Conservation (phyloP, 2,113 vertebrate species). For the Brachyhypopomus gauderio region DNA sequence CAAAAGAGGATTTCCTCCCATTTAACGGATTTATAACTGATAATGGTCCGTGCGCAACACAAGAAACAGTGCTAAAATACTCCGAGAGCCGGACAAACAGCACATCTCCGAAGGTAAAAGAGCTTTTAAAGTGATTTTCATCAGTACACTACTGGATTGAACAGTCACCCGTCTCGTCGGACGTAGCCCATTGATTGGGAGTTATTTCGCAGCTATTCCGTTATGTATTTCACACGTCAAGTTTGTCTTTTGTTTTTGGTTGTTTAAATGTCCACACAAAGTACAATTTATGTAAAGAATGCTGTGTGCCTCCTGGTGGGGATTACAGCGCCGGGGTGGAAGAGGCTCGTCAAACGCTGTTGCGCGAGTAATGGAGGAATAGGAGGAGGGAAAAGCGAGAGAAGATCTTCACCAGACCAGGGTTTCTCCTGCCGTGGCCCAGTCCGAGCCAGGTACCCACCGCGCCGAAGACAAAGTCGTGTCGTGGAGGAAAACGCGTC, state of each 20-base stretch:
- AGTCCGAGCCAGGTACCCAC: neutral
- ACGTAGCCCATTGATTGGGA: conserved; percentile 42
- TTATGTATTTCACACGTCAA: neutral
- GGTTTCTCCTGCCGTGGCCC: conserved; percentile 36
- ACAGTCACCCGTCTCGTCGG: conserved; percentile 37
- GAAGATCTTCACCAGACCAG: conserved; percentile 18
- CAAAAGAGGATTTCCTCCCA: conserved; percentile 29
- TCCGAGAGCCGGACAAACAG: conserved; percentile 40
- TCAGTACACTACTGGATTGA: conserved; percentile 32
- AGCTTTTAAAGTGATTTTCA: conserved; percentile 54
- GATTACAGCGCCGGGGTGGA: neutral
- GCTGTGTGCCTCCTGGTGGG: neutral
- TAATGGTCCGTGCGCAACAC: conserved; percentile 43
- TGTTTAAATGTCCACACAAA: neutral
- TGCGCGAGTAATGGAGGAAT: conserved; percentile 52
- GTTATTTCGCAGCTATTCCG: conserved; percentile 28
- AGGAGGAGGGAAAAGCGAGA: conserved; percentile 29
- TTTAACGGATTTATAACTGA: conserved; percentile 45
- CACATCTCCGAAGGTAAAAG: conserved; percentile 52
- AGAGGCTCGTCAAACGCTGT: conserved; percentile 31
- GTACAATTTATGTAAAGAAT: neutral
- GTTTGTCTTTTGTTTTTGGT: neutral
- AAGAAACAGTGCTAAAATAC: conserved; percentile 15
- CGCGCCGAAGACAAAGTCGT: neutral
- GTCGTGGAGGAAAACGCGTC: neutral